phyloP scores from a whole-genome alignment of 2,888 invertebrate genomes.

The Dyspetes luteomarginatus region DNA sequence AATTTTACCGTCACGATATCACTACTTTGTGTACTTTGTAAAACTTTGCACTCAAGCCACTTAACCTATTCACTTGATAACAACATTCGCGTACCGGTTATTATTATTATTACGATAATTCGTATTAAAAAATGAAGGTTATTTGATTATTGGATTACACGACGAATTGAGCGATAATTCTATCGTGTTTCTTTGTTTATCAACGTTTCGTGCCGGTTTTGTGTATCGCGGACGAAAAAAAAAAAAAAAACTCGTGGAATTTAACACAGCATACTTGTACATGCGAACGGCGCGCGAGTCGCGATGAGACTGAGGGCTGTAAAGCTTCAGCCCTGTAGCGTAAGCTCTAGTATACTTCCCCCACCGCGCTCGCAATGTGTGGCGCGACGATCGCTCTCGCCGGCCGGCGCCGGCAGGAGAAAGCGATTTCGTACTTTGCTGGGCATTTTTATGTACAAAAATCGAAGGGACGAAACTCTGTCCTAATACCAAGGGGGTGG shows the following conservation, averaged over 20 bases:
- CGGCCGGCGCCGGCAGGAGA: conserved; percentile 37
- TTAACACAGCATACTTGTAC: neutral
- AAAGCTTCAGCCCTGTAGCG: neutral
- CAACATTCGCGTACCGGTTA: neutral
- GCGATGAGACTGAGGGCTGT: conserved; percentile 44
- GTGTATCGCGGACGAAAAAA: too few species aligned
- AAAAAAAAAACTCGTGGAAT: neutral
- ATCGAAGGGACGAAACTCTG: conserved; percentile 45
- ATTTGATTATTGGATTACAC: neutral
- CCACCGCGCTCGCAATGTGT: neutral
- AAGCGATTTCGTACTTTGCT: neutral
- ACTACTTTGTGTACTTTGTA: neutral
- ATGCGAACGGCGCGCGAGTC: conserved; percentile 41
- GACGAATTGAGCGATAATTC: neutral
- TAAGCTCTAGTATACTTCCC: neutral
- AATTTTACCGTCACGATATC: conserved; percentile 29
- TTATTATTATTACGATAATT: neutral
- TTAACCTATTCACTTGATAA: conserved; percentile 13
- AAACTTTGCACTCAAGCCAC: conserved; percentile 15
- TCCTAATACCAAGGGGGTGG: conserved; percentile 36
- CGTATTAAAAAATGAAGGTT: neutral
- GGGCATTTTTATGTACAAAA: conserved; percentile 3
- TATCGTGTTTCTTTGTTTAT: neutral
- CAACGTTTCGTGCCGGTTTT: conserved; percentile 10
- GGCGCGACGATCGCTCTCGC: conserved; percentile 3